Evolutionary conservation across 2,797 vertebrate genomes (phyloP), one percentile per base, ranked within the genome.

Genomic region (Poecilia velifera): DNA sequence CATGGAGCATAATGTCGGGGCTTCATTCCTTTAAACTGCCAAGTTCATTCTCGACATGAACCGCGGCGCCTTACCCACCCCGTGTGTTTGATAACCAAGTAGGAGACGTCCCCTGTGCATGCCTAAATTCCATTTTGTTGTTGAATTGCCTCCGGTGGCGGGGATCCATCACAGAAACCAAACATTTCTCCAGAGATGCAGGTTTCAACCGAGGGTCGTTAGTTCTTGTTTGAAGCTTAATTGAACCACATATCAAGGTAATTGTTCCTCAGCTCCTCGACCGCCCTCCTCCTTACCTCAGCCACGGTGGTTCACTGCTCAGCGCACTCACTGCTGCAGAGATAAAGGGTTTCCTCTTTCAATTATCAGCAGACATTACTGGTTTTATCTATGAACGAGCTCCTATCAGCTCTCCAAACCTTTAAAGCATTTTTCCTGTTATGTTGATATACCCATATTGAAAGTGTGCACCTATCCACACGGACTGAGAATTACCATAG

Each of bases 231-330:
- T 88, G 80, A 77, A 47, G 66, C 79, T 84, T 92, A 92, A 93
- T 87, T 93, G 84, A 91, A 91, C 82, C 91, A 91, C 91, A 92
- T 86, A 90, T 92, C 87, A 90, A 89, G 83, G 85, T 92, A 92
- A 92, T 87, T 88, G 86, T 83, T 84, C 85, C 79, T 70, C 71
- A 43, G 80, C 87, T 78, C 57, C 80, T 82, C 77, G 71, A 47
- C 80, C 59, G 51, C 75, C 76, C 78, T 70, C 55, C 76, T 68
- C 45, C 49, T 81, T 78, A 80, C 81, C 73, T 79, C 81, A 73
- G 59, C 77, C 84, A 43, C 70, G 74, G 78, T 47, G 70, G 57
- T 75, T 55, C 77, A 53, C 41, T 77, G 73, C 72, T 82, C 68
- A 45, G 43, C 13, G 28, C 68, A 43, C 82, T 72, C 82, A 72